Conservation (phyloP, 1,140 invertebrate genomes). For the Calephelis virginiensis region DNA sequence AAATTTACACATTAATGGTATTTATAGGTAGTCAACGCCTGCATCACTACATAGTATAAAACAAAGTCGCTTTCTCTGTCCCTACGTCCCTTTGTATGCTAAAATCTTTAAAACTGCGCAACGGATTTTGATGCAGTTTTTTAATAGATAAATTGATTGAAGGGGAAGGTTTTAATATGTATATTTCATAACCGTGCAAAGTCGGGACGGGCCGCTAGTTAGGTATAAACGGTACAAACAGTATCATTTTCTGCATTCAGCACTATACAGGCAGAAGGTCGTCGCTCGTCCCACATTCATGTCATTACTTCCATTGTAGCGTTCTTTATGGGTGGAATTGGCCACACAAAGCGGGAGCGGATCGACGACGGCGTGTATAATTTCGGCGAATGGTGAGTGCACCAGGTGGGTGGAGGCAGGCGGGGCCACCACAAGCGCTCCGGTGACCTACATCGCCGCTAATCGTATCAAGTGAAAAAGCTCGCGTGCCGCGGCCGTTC, state of each 20-base stretch:
- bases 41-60: no score
- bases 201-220: no score
- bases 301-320: neutral
- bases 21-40: no score
- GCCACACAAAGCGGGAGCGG: slow-evolving; percentile 13
- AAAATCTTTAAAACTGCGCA: no score
- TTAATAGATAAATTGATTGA: no score
- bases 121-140: no score
- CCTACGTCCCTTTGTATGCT: no score
- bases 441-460: slow-evolving; percentile 59
- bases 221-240: neutral
- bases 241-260: neutral
- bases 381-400: slow-evolving; percentile 20
- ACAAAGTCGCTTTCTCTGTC: no score
- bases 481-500: slow-evolving; percentile 58
- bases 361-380: neutral
- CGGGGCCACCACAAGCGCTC: slow-evolving; percentile 32
- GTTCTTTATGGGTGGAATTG: slow-evolving; percentile 6
- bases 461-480: slow-evolving; percentile 59
- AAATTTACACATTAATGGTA: no score
- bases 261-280: neutral
- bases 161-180: no score
- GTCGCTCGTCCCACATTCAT: neutral
- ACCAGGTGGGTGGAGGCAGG: slow-evolving; percentile 23
- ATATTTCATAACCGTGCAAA: no score